Conservation (phyloP, 2,797 vertebrate species). For the Sphenopsis melanotis region DNA sequence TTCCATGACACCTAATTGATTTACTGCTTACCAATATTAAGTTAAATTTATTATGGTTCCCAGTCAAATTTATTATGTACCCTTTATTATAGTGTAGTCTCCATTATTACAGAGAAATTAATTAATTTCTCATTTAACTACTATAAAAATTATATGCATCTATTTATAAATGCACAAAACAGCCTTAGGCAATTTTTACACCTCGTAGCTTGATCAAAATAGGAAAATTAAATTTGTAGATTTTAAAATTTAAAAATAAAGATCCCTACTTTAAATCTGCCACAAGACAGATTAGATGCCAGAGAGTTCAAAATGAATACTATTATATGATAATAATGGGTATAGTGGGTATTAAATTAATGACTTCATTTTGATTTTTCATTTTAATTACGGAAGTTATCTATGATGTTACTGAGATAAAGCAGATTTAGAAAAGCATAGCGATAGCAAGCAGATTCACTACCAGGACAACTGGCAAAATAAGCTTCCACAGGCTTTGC, state of each 20-base stretch:
- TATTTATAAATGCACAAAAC: background rate
- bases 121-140: background rate
- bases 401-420: background rate
- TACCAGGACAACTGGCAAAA: slow-evolving; percentile 3
- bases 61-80: background rate
- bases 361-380: slow-evolving; percentile 17
- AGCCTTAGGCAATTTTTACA: background rate
- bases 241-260: slow-evolving; percentile 33
- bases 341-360: slow-evolving; percentile 13
- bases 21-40: background rate
- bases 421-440: background rate
- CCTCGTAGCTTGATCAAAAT: background rate
- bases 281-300: slow-evolving; percentile 47
- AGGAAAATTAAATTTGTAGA: background rate
- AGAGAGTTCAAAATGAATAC: slow-evolving; percentile 36
- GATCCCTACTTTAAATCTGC: slow-evolving; percentile 6
- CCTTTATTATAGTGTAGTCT: background rate
- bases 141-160: background rate
- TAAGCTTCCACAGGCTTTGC: background rate
- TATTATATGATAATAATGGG: background rate
- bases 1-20: background rate
- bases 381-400: background rate
- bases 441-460: background rate
- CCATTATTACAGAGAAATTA: background rate
- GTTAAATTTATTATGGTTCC: background rate